phyloP scores from a whole-genome alignment of 2,797 vertebrate species.

The Anguilla anguilla region DNA sequence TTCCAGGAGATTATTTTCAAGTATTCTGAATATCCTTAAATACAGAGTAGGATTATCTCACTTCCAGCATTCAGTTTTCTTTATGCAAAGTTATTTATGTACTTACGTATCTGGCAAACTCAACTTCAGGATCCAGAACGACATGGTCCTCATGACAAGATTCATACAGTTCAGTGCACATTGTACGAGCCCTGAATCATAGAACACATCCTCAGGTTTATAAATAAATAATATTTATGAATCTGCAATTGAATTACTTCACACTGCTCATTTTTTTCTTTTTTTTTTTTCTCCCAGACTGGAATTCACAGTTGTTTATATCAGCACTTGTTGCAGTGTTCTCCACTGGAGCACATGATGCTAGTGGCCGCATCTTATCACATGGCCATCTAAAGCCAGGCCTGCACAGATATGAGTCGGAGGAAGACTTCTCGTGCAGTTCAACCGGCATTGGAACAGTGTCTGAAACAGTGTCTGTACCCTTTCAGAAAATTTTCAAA shows the following conservation, averaged over 20 bases:
- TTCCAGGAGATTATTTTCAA: constrained; percentile 8
- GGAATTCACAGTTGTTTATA: neutral
- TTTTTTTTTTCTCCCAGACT: neutral
- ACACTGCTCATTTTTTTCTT: neutral
- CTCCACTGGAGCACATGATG: neutral
- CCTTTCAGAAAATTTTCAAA: neutral
- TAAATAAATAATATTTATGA: neutral
- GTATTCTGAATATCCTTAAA: neutral
- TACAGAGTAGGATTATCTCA: neutral
- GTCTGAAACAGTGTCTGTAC: neutral
- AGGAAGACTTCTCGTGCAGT: neutral
- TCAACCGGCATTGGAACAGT: neutral
- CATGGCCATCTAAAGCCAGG: too few relatives aligned
- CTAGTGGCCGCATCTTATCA: neutral
- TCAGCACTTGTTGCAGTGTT: neutral
- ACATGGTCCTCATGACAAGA: neutral
- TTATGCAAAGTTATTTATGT: neutral
- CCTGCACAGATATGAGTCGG: neutral
- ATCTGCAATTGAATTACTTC: neutral
- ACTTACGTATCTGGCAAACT: neutral
- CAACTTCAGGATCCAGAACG: neutral
- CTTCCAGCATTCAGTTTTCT: neutral
- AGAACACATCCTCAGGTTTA: neutral
- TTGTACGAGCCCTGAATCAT: neutral
- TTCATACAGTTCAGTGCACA: neutral